phyloP scores from a whole-genome alignment of 92 coral and sea anemone genomes.

The Porites divaricata region DNA sequence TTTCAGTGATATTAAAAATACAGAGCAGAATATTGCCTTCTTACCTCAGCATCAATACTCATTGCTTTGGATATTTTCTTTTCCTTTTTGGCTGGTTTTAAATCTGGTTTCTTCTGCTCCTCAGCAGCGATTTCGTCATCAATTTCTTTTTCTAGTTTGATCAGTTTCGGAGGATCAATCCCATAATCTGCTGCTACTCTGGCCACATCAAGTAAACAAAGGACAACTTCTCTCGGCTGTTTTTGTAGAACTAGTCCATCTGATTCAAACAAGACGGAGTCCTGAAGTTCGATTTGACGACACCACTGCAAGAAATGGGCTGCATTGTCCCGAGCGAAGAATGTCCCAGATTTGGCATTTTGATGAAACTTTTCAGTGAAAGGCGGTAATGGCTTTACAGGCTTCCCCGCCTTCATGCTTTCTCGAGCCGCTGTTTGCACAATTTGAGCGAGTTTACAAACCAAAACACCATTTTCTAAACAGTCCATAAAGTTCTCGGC shows the following conservation, averaged over 20 bases:
- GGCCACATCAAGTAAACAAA: constrained; percentile 95
- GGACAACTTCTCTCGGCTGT: constrained; percentile 90
- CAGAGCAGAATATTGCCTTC: constrained; percentile 38
- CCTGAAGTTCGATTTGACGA: constrained; percentile 86
- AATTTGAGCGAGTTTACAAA: constrained; percentile 93
- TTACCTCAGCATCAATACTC: constrained; percentile 87
- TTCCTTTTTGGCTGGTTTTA: constrained; percentile 59
- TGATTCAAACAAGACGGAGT: constrained; percentile 94
- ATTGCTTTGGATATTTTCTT: constrained; percentile 69
- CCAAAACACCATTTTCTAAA: constrained; percentile 91
- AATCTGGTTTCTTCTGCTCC: constrained; percentile 52
- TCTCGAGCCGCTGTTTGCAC: constrained; percentile 86
- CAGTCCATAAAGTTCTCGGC: constrained; percentile 85
- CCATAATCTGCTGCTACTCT: constrained; percentile 88
- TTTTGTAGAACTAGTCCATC: constrained; percentile 96
- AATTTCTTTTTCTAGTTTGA: constrained; percentile 92
- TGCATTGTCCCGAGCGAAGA: constrained; percentile 96
- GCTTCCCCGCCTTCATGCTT: constrained; percentile 55
- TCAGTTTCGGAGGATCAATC: constrained; percentile 93
- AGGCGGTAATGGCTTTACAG: constrained; percentile 63
- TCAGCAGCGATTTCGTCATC: constrained; percentile 94
- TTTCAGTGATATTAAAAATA: background rate
- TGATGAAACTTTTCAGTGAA: constrained; percentile 80
- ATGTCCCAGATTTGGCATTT: constrained; percentile 94
- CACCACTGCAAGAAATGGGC: constrained; percentile 96